phyloP scores from a whole-genome alignment of 2,113 vertebrate genomes.

The Casuarius casuarius region DNA sequence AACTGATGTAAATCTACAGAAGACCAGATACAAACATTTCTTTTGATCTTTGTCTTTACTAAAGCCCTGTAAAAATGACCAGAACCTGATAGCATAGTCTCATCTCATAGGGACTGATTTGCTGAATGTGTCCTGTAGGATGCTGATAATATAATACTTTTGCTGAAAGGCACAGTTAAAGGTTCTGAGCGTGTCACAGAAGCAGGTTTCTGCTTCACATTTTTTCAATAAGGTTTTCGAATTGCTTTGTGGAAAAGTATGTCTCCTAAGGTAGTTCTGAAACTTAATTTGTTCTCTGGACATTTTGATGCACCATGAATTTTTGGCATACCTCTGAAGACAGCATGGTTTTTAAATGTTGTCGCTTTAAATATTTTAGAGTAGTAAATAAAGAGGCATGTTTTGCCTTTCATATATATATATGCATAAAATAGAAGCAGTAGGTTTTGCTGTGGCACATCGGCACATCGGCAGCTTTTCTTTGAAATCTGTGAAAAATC shows the following conservation, averaged over 20 bases:
- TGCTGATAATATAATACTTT: not conserved
- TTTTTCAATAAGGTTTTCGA: not conserved
- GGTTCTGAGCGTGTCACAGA: not conserved
- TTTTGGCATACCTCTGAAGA: not conserved
- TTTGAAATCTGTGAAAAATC: conserved; percentile 10
- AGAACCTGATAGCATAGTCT: conserved; percentile 69
- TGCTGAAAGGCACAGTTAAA: not conserved
- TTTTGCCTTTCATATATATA: not conserved
- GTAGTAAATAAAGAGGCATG: not conserved
- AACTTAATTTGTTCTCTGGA: not conserved
- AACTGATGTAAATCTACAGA: conserved; percentile 79
- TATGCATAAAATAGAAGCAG: not conserved
- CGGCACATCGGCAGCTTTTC: not conserved
- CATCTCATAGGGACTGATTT: conserved; percentile 53
- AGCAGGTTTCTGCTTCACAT: not conserved
- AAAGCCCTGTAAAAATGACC: conserved; percentile 76
- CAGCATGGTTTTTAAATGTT: not conserved
- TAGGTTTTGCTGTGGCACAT: not conserved
- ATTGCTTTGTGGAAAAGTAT: not conserved
- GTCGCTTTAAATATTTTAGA: not conserved
- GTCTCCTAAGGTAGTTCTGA: not conserved
- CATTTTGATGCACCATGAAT: not conserved
- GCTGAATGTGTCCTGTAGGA: not conserved
- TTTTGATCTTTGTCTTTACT: conserved; percentile 80
- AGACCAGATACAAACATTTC: conserved; percentile 77